Base-by-base conservation (phyloP, 2,888 invertebrate genomes). In the Metopia argyrocephala region DNA sequence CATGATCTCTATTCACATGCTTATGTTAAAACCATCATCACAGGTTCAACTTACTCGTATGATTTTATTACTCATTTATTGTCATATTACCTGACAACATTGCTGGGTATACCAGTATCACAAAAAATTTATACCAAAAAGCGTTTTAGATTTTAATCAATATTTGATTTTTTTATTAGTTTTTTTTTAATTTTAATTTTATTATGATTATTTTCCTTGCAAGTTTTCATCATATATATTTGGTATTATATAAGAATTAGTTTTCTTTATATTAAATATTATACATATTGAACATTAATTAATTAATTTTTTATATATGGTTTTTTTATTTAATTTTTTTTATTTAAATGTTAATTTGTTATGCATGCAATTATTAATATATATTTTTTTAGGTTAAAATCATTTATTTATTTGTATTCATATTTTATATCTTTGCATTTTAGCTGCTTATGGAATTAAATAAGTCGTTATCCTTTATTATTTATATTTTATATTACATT, bases 351-450 rank as follows among this genome's bases (percentile, higher is more conserved):
- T 64, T 78, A 52, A 54, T 76, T 74, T 27, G 46, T 66, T 70
- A 76, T 81, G 74, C 81, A 81, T 81, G 81, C 81, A 81, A 25
- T 71, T 64, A 62, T 79, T 70, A 62, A 74, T 79, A 69, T 74
- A 46, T 28, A 46, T 46, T 65, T 48, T 73, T 59, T 31, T 52
- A 65, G 57, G 25, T 62, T 54, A 50, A 45, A 46, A 54, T 46
- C 61, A 45, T 66, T 27, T 59, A 12, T 31, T 38, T 57, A 12
- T 15, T 18, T 46, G 15, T 70, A 48, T 23, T 52, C 20, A 28
- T 28, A 27, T 65, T 20, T 59, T 27, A 66, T 65, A 15, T 71
- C 12, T 66, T 48, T 74, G 69, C 65, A 70, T 31, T 38, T 74
- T 78, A 81, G 66, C 74, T 79, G 70, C 76, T 70, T 76, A 73